These are phyloP conservation scores for Lagenorhynchus albirostris DNA, from an alignment of 2,113 vertebrate genomes.

Conservation along the genomic window DNA sequence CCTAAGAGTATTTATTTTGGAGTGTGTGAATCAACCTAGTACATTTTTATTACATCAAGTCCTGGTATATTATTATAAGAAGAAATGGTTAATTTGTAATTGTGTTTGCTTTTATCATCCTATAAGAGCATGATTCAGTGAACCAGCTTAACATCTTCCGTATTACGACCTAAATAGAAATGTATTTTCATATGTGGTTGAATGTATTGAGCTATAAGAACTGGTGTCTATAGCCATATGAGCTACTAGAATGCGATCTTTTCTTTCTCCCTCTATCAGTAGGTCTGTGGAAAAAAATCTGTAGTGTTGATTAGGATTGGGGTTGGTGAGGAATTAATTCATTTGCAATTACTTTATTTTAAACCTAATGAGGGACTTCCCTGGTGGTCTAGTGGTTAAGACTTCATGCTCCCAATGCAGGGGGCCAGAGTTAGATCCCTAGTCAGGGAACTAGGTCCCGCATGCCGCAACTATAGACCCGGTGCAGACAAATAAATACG, in stretches of 20 bases:
- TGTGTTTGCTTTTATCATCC: not conserved
- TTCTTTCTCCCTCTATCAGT: not conserved
- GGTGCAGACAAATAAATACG: too few species aligned
- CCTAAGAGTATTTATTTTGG: slow-evolving; percentile 62
- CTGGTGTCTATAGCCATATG: not conserved
- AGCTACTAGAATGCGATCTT: not conserved
- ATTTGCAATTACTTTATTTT: not conserved
- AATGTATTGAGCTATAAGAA: not conserved
- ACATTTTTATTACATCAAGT: slow-evolving; percentile 19
- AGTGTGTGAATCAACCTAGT: slow-evolving; percentile 21
- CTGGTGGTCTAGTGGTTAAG: too few species aligned
- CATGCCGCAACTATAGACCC: too few species aligned
- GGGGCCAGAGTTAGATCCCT: too few species aligned
- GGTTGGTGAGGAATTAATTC: not conserved
- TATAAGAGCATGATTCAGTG: not conserved
- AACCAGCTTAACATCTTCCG: not conserved
- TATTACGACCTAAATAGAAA: not conserved
- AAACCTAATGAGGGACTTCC: too few species aligned
- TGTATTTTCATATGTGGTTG: not conserved
- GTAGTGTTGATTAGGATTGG: not conserved
- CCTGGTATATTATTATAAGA: slow-evolving; percentile 19
- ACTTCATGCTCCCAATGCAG: too few species aligned
- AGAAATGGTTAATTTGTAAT: slow-evolving; percentile 1
- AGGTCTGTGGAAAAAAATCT: not conserved
- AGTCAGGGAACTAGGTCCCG: too few species aligned